Conservation (phyloP, 1,140 invertebrate species). For the Nephila pilipes region DNA sequence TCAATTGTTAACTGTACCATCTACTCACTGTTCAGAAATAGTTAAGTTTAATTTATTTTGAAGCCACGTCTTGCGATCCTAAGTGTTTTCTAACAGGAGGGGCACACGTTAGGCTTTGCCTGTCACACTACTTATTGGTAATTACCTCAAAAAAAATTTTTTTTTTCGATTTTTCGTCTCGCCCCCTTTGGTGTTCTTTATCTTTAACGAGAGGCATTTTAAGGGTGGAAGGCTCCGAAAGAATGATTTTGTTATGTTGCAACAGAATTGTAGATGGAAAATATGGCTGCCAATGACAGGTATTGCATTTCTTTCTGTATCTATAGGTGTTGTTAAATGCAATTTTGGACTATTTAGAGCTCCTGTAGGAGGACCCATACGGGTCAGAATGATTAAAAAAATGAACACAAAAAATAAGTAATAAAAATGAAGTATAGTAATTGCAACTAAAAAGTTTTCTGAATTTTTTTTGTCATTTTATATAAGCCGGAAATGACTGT, state of each 20-base stretch:
- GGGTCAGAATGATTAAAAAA: background rate
- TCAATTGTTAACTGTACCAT: background rate
- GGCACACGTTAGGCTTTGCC: background rate
- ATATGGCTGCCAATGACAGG: slow-evolving; percentile 63
- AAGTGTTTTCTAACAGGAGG: slow-evolving; percentile 43
- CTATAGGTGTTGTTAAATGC: background rate
- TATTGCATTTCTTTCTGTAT: slow-evolving; percentile 20
- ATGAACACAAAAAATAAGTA: background rate
- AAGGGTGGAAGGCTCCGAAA: slow-evolving; percentile 3
- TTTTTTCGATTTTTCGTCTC: background rate
- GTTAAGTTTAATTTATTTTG: background rate
- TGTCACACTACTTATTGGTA: slow-evolving; percentile 47
- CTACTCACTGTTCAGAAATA: background rate
- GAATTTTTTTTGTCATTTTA: background rate
- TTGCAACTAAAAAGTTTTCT: background rate
- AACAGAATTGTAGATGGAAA: slow-evolving; percentile 1
- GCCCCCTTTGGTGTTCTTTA: background rate
- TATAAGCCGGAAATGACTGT: background rate
- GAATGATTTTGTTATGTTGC: slow-evolving; percentile 49
- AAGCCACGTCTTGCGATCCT: background rate
- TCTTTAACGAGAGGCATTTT: background rate
- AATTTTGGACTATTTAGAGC: slow-evolving; percentile 19
- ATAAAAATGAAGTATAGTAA: background rate
- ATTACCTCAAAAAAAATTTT: slow-evolving; percentile 44
- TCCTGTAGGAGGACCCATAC: background rate